Conservation (phyloP, 2,888 invertebrate species). For the Luffia ferchaultella region DNA sequence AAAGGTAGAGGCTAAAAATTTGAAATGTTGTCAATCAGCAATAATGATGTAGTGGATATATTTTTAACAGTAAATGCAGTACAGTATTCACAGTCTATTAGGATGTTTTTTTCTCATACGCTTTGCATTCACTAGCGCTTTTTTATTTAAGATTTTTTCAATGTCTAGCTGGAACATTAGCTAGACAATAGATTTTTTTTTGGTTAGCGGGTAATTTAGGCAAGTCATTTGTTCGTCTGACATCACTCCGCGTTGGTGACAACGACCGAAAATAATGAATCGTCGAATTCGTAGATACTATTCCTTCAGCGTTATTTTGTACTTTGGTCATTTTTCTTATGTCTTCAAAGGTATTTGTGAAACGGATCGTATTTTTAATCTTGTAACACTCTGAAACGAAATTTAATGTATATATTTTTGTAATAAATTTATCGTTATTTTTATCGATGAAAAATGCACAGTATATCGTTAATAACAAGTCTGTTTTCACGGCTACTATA, state of each 20-base stretch:
- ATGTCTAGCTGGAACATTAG: not conserved
- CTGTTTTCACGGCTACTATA: no score
- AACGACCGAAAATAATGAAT: constrained; percentile 45
- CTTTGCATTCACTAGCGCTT: not conserved
- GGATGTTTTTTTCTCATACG: not conserved
- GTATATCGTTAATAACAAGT: not conserved
- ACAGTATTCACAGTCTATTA: not conserved
- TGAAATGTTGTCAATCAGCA: not conserved
- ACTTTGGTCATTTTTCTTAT: not conserved
- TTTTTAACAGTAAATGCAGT: not conserved
- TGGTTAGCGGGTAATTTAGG: constrained; percentile 25
- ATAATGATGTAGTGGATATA: not conserved
- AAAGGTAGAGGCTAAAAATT: no score
- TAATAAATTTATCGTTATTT: not conserved
- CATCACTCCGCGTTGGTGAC: constrained; percentile 44
- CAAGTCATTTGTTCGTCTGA: constrained; percentile 44
- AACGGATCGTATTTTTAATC: not conserved
- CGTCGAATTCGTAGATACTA: not conserved
- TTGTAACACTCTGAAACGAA: not conserved
- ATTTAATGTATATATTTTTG: not conserved
- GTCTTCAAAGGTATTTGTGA: not conserved
- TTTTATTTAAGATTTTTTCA: not conserved
- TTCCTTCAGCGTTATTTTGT: not conserved
- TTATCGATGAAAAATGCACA: not conserved
- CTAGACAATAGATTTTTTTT: constrained; percentile 18